Percentiles rank a stretch among this genome's conserved stretches.
phyloP scores from a whole-genome alignment of 2,888 invertebrate species.

The Mimachlamys varia region DNA sequence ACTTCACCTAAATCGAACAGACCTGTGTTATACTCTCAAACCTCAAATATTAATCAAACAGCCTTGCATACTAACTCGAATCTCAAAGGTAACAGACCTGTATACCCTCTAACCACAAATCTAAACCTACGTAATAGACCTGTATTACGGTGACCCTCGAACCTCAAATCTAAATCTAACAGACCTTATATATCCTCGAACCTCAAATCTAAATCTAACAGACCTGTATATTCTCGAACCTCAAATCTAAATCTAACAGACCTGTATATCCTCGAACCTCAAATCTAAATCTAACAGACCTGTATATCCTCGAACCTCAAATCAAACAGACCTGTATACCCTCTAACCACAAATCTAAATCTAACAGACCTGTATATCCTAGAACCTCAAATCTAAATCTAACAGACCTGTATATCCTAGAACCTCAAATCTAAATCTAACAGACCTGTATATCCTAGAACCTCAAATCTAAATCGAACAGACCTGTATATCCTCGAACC shows the following conservation, averaged over 20 bases:
- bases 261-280: neutral
- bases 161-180: neutral
- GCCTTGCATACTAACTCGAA: neutral
- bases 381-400: neutral
- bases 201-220: conserved; percentile 2
- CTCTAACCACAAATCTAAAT: neutral
- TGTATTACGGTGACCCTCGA: neutral
- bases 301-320: neutral
- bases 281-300: conserved; percentile 9
- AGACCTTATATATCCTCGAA: neutral
- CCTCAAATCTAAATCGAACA: neutral
- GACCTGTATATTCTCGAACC: neutral
- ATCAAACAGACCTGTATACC: neutral
- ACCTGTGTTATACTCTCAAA: neutral
- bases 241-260: conserved; percentile 21
- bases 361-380: neutral
- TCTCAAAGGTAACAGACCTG: neutral
- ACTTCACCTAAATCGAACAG: neutral
- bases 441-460: neutral
- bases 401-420: neutral
- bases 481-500: neutral
- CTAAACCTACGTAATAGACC: neutral
- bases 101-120: neutral
- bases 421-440: neutral
- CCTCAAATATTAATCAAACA: neutral